phyloP scores from a whole-genome alignment of 2,797 vertebrate species.

The Chelon auratus region DNA sequence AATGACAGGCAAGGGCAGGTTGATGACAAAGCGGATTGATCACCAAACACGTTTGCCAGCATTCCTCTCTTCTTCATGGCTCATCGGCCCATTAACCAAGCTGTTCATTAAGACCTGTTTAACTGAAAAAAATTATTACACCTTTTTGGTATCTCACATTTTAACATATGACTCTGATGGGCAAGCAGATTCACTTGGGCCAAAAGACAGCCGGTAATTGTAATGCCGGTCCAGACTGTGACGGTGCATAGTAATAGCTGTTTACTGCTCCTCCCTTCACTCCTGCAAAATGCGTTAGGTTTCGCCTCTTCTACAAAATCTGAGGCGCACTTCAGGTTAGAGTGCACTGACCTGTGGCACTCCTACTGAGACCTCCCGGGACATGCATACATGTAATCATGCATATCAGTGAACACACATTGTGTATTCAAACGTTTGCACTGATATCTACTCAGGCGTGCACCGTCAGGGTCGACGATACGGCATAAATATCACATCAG shows the following conservation, averaged over 20 bases:
- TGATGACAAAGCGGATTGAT: slow-evolving; percentile 56
- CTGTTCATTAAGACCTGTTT: slow-evolving; percentile 69
- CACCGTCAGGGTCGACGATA: slow-evolving; percentile 3
- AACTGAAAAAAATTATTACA: slow-evolving; percentile 46
- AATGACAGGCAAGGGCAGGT: slow-evolving; percentile 52
- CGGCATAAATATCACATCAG: slow-evolving; percentile 11
- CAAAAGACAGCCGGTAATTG: slow-evolving; percentile 59
- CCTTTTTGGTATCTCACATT: slow-evolving; percentile 51
- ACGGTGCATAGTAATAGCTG: slow-evolving; percentile 74
- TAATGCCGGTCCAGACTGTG: slow-evolving; percentile 60
- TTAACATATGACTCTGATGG: slow-evolving; percentile 63
- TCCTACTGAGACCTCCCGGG: slow-evolving; percentile 33
- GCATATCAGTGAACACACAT: slow-evolving; percentile 31
- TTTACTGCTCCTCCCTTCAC: slow-evolving; percentile 58
- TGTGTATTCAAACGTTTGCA: slow-evolving; percentile 16
- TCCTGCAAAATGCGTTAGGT: slow-evolving; percentile 50
- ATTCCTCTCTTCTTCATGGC: slow-evolving; percentile 47
- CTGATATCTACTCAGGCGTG: slow-evolving; percentile 16
- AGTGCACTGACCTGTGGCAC: slow-evolving; percentile 46
- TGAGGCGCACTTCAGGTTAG: slow-evolving; percentile 42
- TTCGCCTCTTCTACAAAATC: slow-evolving; percentile 45
- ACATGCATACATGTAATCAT: slow-evolving; percentile 52
- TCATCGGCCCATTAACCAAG: slow-evolving; percentile 61
- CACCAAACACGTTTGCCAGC: slow-evolving; percentile 47
- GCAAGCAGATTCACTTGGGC: slow-evolving; percentile 56